These are phyloP conservation scores for Zaprionus ghesquierei DNA, from an alignment of 1,140 invertebrate species.

Conservation along the genomic window DNA sequence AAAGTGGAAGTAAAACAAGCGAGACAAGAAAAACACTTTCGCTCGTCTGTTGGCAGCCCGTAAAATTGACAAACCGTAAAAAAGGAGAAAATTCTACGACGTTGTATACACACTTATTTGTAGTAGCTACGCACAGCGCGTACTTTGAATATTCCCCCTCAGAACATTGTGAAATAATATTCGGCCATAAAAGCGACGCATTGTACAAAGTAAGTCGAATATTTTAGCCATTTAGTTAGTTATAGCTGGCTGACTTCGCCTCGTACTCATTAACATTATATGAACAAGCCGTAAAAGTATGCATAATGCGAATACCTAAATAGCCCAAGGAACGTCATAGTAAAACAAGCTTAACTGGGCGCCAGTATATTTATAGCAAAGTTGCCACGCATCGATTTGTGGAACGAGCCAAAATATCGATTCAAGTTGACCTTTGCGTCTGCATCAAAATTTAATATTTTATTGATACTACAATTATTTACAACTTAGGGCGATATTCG, in stretches of 20 bases:
- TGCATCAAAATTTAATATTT: background rate
- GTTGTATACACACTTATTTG: conserved; percentile 6
- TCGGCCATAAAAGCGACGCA: conserved; percentile 36
- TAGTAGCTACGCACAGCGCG: background rate
- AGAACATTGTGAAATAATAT: conserved; percentile 28
- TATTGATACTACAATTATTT: background rate
- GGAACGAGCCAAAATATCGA: conserved; percentile 23
- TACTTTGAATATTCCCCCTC: conserved; percentile 14
- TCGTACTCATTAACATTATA: conserved; percentile 20
- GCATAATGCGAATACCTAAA: conserved; percentile 33
- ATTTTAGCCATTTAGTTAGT: conserved; percentile 41
- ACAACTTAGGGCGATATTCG: background rate
- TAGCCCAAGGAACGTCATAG: background rate
- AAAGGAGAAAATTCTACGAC: background rate
- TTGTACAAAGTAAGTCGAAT: conserved; percentile 22
- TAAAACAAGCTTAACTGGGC: background rate
- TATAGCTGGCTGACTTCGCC: background rate
- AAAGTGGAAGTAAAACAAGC: conserved; percentile 2
- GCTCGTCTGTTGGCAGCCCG: conserved; percentile 31
- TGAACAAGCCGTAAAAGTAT: conserved; percentile 32
- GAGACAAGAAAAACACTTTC: conserved; percentile 26
- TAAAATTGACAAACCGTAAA: conserved; percentile 50
- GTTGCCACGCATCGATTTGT: conserved; percentile 22
- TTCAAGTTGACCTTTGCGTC: conserved; percentile 24
- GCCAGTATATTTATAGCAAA: conserved; percentile 8